phyloP scores from a whole-genome alignment of 2,113 vertebrate genomes.

The Leucopternis melanops region DNA sequence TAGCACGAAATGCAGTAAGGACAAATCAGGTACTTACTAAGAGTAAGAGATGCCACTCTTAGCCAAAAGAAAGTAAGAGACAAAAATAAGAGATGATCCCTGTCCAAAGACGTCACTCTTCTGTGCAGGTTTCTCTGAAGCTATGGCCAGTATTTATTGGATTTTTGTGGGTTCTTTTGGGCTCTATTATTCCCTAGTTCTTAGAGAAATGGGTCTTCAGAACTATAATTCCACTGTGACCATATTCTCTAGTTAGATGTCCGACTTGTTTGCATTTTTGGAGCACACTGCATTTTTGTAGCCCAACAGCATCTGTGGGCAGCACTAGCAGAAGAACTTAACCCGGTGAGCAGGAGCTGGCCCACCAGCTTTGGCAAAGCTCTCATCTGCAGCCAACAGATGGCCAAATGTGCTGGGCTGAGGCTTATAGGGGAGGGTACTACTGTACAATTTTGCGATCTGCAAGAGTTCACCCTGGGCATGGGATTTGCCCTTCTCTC shows the following conservation, averaged over 20 bases:
- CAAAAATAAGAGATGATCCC: not conserved
- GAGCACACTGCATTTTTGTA: not conserved
- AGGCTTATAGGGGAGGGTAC: not conserved
- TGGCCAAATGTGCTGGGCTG: rapidly evolving
- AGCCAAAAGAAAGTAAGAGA: not conserved
- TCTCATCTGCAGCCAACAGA: not conserved
- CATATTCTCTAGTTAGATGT: not conserved
- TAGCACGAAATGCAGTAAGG: not conserved
- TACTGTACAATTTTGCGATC: not conserved
- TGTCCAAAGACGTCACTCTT: not conserved
- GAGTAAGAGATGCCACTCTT: not conserved
- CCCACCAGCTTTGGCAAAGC: not conserved
- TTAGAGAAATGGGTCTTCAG: not conserved
- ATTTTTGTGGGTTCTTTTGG: no score
- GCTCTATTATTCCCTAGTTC: not conserved
- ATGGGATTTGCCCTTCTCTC: not conserved
- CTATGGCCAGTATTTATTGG: not conserved
- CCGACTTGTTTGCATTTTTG: not conserved
- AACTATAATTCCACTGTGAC: not conserved
- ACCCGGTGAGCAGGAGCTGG: not conserved
- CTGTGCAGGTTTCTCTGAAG: not conserved
- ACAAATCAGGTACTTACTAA: not conserved
- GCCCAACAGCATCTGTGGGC: not conserved
- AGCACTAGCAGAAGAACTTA: not conserved
- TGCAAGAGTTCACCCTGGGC: not conserved